Evolutionary conservation across 1,140 invertebrate genomes (phyloP), one percentile per base, ranked within the genome.

Genomic region (Platyscapa corneri): DNA sequence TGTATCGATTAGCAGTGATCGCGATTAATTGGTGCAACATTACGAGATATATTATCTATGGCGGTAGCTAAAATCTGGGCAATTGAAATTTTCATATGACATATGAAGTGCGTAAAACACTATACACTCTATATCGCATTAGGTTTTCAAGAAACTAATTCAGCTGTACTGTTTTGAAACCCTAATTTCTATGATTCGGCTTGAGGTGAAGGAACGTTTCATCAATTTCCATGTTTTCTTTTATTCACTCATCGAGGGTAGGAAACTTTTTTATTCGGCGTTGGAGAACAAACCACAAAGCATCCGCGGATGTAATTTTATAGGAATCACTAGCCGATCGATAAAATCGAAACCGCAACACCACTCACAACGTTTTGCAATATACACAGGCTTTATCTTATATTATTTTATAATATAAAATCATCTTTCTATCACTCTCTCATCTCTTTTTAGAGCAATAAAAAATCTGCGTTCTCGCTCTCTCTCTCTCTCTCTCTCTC

Each of bases 311-410:
- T 30, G 23, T 64, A 46, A 80, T 67, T 64, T 46, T 34, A 42
- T 75, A 56, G 49, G 34, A n/a, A 74, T 82, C 70, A 23, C n/a
- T 64, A 34, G 10, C 18, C 23, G 39, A 70, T 74, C 81, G 72
- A 83, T 75, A 75, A 83, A 77, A 83, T 65, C 12, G 37, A 77
- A 82, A 76, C 72, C 82, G 46, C 72, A 83, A 70, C 3, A 3
- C n/a, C 5, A 34, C 30, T n/a, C 60, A 60, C 27, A 32, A 60
- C 49, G 18, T 10, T 27, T 16, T 12, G 16, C 49, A 53, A 27
- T 32, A 67, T 12, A 34, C 34, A 8, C 16, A 39, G 32, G 8
- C 34, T 70, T 32, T 16, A 20, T 46, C 42, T n/a, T n/a, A 46
- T 20, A 0, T 70, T 70, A 18, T 7, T 12, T 34, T 37, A 37